Evolutionary conservation across 2,113 vertebrate genomes (phyloP).

Genomic region (Sinocyclocheilus anshuiensis): DNA sequence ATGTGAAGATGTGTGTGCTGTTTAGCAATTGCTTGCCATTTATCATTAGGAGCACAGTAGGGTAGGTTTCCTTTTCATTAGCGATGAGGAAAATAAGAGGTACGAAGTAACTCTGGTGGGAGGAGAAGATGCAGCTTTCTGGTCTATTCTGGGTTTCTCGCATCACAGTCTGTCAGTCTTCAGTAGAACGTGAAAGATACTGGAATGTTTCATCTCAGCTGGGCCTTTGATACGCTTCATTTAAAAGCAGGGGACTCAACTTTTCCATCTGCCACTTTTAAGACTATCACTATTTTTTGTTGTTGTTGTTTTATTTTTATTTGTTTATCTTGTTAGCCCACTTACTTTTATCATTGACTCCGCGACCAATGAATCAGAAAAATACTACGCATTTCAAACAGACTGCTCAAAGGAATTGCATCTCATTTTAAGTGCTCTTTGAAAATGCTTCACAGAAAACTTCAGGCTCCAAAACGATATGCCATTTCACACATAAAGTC

Average conservation of each 20-base stretch:
- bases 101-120: slow-evolving; percentile 35
- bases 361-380: slow-evolving; percentile 25
- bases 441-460: background rate
- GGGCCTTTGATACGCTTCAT: slow-evolving; percentile 73
- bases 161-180: slow-evolving; percentile 66
- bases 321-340: slow-evolving; percentile 47
- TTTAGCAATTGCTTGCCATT: slow-evolving; percentile 69
- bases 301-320: background rate
- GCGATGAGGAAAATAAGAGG: slow-evolving; percentile 63
- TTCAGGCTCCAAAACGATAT: background rate
- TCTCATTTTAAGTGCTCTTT: background rate
- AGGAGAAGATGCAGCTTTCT: slow-evolving; percentile 28
- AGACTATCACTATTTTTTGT: background rate
- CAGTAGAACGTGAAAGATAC: slow-evolving; percentile 68
- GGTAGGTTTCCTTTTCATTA: slow-evolving; percentile 70
- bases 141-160: slow-evolving; percentile 38
- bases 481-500: no score
- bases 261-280: slow-evolving; percentile 64
- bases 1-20: slow-evolving; percentile 50
- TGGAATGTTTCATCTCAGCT: slow-evolving; percentile 40
- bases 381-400: slow-evolving; percentile 39
- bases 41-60: slow-evolving; percentile 69
- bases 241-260: slow-evolving; percentile 69
- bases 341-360: slow-evolving; percentile 27
- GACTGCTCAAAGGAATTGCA: slow-evolving; percentile 9